Conservation (phyloP, 2,888 invertebrate species). For the Meandrusa payeni region DNA sequence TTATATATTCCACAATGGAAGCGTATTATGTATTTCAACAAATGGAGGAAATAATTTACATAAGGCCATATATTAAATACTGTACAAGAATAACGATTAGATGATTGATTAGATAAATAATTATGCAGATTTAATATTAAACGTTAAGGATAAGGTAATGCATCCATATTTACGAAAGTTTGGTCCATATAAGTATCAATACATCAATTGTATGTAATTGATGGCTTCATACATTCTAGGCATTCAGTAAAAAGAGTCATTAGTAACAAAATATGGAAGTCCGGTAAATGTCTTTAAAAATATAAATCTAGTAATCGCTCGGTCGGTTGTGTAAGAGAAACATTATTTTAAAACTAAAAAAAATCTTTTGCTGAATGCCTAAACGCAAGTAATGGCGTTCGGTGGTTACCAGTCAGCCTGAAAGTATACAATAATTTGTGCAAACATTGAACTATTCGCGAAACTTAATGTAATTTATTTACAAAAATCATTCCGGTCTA, state of each 20-base stretch:
- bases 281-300: background rate
- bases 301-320: constrained; percentile 1
- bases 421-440: constrained; percentile 78
- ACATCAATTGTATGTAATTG: constrained; percentile 62
- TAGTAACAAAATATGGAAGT: too few species aligned
- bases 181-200: constrained; percentile 80
- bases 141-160: constrained; percentile 69
- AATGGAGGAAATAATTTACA: constrained; percentile 73
- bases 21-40: constrained; percentile 56
- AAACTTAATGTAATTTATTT: constrained; percentile 75
- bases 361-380: constrained; percentile 53
- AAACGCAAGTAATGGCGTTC: constrained; percentile 47
- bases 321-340: background rate
- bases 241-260: constrained; percentile 46
- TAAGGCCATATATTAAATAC: constrained; percentile 78
- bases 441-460: constrained; percentile 76
- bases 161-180: constrained; percentile 77
- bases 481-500: constrained; percentile 58
- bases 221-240: constrained; percentile 56
- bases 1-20: constrained; percentile 51
- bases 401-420: constrained; percentile 77
- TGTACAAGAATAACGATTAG: constrained; percentile 78
- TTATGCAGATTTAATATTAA: constrained; percentile 68
- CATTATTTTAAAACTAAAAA: background rate
- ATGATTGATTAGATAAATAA: constrained; percentile 76